Conservation (phyloP, 2,888 invertebrate genomes). For the Bombylius major region DNA sequence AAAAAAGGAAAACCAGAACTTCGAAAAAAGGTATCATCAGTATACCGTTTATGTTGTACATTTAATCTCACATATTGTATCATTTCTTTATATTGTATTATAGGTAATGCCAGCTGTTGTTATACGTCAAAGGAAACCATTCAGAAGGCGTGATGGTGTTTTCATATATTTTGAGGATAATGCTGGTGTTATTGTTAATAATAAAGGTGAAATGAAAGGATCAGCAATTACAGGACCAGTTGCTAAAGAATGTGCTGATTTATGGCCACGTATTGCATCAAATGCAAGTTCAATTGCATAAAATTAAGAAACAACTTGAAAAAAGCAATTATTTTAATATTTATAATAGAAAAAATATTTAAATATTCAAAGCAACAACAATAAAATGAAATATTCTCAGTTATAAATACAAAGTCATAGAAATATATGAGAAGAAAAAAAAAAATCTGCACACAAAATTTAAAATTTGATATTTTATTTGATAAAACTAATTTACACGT, state of each 20-base stretch:
- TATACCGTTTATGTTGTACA: no score
- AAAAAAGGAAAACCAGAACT: conserved; percentile 99
- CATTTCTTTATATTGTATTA: conserved; percentile 18
- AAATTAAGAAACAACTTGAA: conserved; percentile 15
- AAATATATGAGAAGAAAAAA: no score
- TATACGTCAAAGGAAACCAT: conserved; percentile 95
- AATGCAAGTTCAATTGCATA: conserved; percentile 98
- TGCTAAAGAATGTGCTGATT: conserved; percentile 98
- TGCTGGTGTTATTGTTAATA: conserved; percentile 99
- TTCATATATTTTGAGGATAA: conserved; percentile 99
- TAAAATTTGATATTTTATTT: no score
- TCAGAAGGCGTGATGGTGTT: conserved; percentile 96
- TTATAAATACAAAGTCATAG: no score
- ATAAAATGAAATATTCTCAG: no score
- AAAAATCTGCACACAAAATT: no score
- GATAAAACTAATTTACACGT: no score
- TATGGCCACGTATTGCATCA: conserved; percentile 99
- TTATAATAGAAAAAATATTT: no score
- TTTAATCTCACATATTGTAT: background rate
- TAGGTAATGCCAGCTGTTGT: conserved; percentile 99
- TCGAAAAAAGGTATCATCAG: conserved; percentile 74
- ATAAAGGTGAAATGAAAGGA: conserved; percentile 99
- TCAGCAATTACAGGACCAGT: conserved; percentile 99
- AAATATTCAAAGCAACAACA: no score
- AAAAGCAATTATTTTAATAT: no score